These are phyloP conservation scores for Gavialis gangeticus DNA, from an alignment of 2,113 vertebrate species.

Conservation along the genomic window DNA sequence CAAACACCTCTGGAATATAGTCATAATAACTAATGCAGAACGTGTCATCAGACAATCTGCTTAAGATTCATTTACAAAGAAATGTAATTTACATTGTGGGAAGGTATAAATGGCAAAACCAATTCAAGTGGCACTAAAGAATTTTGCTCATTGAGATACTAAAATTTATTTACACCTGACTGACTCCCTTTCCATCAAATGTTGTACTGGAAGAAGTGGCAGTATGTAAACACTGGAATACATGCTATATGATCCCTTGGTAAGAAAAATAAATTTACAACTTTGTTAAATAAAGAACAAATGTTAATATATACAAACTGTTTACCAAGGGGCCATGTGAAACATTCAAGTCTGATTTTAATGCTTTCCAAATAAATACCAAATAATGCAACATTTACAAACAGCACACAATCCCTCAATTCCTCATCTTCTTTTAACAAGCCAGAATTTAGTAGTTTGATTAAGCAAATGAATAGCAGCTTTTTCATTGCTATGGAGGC, in stretches of 20 bases:
- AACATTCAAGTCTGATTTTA: conserved; percentile 65
- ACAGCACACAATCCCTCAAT: conserved; percentile 61
- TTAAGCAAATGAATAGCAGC: conserved; percentile 49
- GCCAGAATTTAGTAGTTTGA: conserved; percentile 44
- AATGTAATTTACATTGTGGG: conserved; percentile 33
- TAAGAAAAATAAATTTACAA: conserved; percentile 62
- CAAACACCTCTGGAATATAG: conserved; percentile 27
- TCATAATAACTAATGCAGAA: neutral
- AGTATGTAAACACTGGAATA: conserved; percentile 28
- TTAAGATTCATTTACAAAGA: conserved; percentile 38
- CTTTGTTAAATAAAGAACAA: conserved; percentile 60
- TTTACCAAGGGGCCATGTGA: conserved; percentile 54
- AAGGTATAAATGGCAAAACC: conserved; percentile 47
- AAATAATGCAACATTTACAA: conserved; percentile 79
- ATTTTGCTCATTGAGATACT: conserved; percentile 41
- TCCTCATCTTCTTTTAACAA: conserved; percentile 23
- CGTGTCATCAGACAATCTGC: conserved; percentile 3
- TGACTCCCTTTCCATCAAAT: conserved; percentile 32
- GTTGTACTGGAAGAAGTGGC: conserved; percentile 45
- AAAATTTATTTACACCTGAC: conserved; percentile 68
- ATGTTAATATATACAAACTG: conserved; percentile 62
- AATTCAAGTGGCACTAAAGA: conserved; percentile 36
- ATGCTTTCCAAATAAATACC: conserved; percentile 77
- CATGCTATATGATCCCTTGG: conserved; percentile 63
- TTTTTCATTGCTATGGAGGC: conserved; percentile 60